Evolutionary conservation across 2,113 vertebrate species (phyloP).

Genomic region (Sylvicapra grimmia): DNA sequence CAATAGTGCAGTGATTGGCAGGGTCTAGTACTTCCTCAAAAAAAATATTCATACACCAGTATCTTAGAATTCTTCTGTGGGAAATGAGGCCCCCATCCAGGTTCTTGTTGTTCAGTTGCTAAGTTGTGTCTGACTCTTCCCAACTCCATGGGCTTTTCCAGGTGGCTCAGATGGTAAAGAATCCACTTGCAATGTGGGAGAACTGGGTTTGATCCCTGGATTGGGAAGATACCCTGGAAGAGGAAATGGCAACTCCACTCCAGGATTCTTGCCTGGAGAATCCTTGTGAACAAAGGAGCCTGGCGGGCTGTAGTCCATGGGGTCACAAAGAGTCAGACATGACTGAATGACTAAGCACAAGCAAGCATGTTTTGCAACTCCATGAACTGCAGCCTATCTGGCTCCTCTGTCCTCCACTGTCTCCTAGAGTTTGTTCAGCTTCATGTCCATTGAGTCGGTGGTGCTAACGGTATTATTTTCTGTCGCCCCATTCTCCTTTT

Average conservation of each 20-base stretch:
- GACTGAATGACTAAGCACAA: not conserved
- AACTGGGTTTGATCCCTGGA: not conserved
- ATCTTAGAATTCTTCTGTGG: not conserved
- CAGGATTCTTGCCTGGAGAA: not conserved
- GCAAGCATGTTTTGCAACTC: not conserved
- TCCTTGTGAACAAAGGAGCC: not conserved
- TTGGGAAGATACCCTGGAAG: not conserved
- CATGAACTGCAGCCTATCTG: not conserved
- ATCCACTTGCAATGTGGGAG: not conserved
- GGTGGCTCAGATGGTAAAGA: not conserved
- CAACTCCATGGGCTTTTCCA: not conserved
- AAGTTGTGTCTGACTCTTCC: not conserved
- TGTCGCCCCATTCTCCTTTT: not conserved
- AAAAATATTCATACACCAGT: not conserved
- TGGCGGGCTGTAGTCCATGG: fast-evolving
- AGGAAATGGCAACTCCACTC: not conserved
- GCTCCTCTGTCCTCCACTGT: not conserved
- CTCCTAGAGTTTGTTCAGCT: not conserved
- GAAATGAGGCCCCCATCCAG: not conserved
- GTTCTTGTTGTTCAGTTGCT: not conserved
- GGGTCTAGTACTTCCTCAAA: not conserved
- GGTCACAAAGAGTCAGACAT: not conserved
- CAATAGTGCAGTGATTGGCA: not conserved
- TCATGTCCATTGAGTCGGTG: not conserved
- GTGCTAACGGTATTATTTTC: not conserved